Evolutionary conservation across 2,888 invertebrate genomes (phyloP).

Genomic region (Homarus gammarus): DNA sequence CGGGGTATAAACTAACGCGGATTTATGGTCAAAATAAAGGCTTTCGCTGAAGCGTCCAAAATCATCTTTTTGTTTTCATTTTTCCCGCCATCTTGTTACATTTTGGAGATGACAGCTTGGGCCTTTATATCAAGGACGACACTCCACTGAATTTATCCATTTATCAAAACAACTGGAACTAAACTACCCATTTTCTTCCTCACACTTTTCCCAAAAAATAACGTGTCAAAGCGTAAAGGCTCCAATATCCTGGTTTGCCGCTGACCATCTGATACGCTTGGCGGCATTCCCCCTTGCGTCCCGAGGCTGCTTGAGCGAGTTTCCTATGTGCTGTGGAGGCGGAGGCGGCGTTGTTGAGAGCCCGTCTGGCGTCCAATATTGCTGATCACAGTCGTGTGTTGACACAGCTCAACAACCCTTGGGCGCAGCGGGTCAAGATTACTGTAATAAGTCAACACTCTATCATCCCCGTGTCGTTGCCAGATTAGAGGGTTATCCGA

Average conservation of each 20-base stretch:
- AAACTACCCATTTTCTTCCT: constrained; percentile 43
- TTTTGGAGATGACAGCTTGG: neutral
- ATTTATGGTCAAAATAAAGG: constrained; percentile 49
- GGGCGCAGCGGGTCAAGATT: constrained; percentile 53
- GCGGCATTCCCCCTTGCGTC: neutral
- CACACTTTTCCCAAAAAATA: constrained; percentile 23
- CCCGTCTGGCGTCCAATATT: constrained; percentile 25
- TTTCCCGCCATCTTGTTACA: neutral
- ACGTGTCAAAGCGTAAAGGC: constrained; percentile 55
- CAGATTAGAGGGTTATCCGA: constrained; percentile 61
- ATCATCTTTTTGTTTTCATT: neutral
- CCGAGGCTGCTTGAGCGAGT: neutral
- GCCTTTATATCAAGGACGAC: neutral
- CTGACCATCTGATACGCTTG: constrained; percentile 9
- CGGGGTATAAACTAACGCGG: constrained; percentile 24
- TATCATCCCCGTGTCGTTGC: constrained; percentile 57
- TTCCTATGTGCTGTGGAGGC: constrained; percentile 12
- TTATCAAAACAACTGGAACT: constrained; percentile 13
- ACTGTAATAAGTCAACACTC: constrained; percentile 63
- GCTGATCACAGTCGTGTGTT: constrained; percentile 62
- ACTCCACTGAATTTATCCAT: constrained; percentile 9
- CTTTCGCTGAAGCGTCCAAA: neutral
- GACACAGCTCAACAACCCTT: constrained; percentile 64
- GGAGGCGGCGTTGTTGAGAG: constrained; percentile 12
- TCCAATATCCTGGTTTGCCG: constrained; percentile 56